Evolutionary conservation across 2,113 vertebrate genomes (phyloP).

Genomic region (Dicentrarchus labrax): DNA sequence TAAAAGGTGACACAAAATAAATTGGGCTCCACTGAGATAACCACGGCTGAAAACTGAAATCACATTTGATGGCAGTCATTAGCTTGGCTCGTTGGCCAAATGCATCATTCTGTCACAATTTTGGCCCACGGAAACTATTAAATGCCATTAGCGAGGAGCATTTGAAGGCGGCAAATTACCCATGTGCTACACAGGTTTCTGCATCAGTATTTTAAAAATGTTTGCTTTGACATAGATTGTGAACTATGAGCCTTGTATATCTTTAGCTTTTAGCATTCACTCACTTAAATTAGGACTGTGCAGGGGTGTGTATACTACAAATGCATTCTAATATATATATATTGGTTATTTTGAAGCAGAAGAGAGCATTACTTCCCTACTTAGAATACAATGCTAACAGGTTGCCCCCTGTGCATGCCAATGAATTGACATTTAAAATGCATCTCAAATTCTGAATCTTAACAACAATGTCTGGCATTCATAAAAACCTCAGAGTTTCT

Average conservation of each 20-base stretch:
- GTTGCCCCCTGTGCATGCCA: slow-evolving; percentile 8
- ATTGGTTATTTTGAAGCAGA: slow-evolving; percentile 9
- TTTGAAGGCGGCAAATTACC: slow-evolving; percentile 74
- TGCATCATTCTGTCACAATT: slow-evolving; percentile 83
- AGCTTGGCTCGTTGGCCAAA: slow-evolving; percentile 79
- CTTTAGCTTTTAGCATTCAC: slow-evolving; percentile 12
- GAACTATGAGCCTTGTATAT: slow-evolving; percentile 19
- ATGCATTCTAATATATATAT: not conserved
- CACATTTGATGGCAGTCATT: slow-evolving; percentile 85
- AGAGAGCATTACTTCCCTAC: not conserved
- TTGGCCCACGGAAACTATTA: slow-evolving; percentile 79
- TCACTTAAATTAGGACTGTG: not conserved
- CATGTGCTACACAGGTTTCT: slow-evolving; percentile 66
- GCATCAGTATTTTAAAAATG: slow-evolving; percentile 61
- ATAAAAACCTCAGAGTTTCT: slow-evolving; percentile 70
- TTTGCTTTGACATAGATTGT: slow-evolving; percentile 53
- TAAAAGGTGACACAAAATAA: slow-evolving; percentile 84
- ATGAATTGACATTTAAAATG: slow-evolving; percentile 50
- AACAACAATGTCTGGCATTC: slow-evolving; percentile 49
- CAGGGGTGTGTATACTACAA: not conserved
- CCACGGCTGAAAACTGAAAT: slow-evolving; percentile 80
- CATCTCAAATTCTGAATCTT: slow-evolving; percentile 29
- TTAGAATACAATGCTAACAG: slow-evolving; percentile 10
- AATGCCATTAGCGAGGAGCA: slow-evolving; percentile 75
- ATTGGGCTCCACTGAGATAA: slow-evolving; percentile 80